These are phyloP conservation scores for Leptoclinus maculatus DNA, from an alignment of 2,797 vertebrate species.

Conservation along the genomic window DNA sequence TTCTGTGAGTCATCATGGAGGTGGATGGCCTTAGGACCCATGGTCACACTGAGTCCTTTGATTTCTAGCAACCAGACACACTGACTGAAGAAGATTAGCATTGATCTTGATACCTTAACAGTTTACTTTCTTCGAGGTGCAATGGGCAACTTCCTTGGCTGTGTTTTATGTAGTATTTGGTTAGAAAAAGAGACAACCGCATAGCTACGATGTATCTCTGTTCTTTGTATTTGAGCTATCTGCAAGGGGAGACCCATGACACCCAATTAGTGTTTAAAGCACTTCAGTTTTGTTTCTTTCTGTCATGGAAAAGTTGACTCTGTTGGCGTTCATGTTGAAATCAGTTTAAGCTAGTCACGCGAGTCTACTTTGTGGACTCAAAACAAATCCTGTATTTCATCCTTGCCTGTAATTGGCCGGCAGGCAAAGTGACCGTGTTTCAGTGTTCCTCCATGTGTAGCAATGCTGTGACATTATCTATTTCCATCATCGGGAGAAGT, in stretches of 20 bases:
- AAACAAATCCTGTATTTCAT: conserved; percentile 46
- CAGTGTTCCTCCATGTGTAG: conserved; percentile 32
- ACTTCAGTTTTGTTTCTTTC: background rate
- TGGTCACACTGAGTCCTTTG: background rate
- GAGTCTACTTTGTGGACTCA: conserved; percentile 25
- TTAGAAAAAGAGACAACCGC: conserved; percentile 11
- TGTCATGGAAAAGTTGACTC: conserved; percentile 8
- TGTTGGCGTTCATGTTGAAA: conserved; percentile 9
- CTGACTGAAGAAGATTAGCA: background rate
- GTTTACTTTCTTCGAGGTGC: background rate
- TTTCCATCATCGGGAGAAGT: conserved; percentile 38
- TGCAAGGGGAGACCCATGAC: background rate
- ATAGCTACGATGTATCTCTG: background rate
- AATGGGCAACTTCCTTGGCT: background rate
- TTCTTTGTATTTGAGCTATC: conserved; percentile 36
- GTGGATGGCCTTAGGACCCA: background rate
- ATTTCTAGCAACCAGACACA: background rate
- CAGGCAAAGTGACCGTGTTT: conserved; percentile 53
- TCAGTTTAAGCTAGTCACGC: conserved; percentile 20
- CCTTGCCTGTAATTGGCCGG: conserved; percentile 68
- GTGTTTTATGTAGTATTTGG: background rate
- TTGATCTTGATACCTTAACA: background rate
- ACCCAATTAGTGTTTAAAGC: background rate
- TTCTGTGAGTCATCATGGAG: background rate
- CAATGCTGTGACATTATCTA: conserved; percentile 50